phyloP scores from a whole-genome alignment of 2,113 vertebrate genomes.

The Osmerus eperlanus region DNA sequence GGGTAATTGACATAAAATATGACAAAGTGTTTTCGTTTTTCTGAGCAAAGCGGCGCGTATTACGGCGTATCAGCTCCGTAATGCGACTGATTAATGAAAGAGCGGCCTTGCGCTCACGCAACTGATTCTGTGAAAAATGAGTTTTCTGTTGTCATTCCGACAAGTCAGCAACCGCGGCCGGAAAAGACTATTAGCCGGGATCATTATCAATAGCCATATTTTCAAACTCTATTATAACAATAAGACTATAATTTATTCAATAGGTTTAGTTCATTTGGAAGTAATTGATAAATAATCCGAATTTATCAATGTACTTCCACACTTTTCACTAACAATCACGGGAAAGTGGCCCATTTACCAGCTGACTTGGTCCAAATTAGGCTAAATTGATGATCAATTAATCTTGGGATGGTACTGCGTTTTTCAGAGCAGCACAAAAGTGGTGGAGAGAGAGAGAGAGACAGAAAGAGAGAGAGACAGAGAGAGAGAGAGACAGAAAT shows the following conservation, averaged over 20 bases:
- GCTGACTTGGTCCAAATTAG: conserved; percentile 99
- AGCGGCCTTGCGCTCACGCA: conserved; percentile 89
- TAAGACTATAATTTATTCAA: conserved; percentile 99
- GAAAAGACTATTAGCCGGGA: conserved; percentile 99
- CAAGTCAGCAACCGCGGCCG: conserved; percentile 94
- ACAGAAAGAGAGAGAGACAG: conserved; percentile 46
- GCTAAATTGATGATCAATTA: conserved; percentile 99
- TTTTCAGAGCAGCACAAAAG: conserved; percentile 89
- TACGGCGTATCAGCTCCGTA: conserved; percentile 93
- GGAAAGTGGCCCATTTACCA: conserved; percentile 99
- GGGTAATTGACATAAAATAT: conserved; percentile 99
- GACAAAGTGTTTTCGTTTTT: conserved; percentile 99
- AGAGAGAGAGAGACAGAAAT: conserved; percentile 58
- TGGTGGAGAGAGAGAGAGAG: conserved; percentile 54
- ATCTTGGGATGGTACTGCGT: conserved; percentile 98
- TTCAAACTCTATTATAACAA: conserved; percentile 99
- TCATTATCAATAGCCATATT: conserved; percentile 99
- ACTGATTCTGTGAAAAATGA: conserved; percentile 99
- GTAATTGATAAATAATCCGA: conserved; percentile 99
- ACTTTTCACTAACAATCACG: conserved; percentile 99
- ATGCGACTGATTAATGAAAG: conserved; percentile 99
- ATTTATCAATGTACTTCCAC: conserved; percentile 99
- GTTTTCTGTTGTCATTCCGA: conserved; percentile 99
- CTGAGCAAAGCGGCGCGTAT: conserved; percentile 97
- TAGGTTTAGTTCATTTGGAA: conserved; percentile 99